Percentiles rank a stretch among this genome's conserved stretches.
These are phyloP conservation scores for Protophormia terraenovae DNA, from an alignment of 2,888 invertebrate species.

Conservation along the genomic window DNA sequence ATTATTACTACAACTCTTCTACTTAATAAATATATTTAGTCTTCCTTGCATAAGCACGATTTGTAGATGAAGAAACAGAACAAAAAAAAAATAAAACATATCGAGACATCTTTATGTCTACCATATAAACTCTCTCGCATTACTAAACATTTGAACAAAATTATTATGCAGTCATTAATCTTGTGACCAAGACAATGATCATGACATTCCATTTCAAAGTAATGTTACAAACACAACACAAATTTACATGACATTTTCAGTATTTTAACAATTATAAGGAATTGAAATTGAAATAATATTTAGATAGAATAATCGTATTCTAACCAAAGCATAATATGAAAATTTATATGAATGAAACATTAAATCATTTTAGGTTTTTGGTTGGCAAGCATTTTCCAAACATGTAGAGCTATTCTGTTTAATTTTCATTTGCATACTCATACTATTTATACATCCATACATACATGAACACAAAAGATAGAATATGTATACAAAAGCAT, in stretches of 20 bases:
- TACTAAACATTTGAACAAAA: background rate
- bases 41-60: background rate
- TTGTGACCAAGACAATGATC: background rate
- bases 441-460: background rate
- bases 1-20: background rate
- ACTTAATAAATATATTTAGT: background rate
- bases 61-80: background rate
- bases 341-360: background rate
- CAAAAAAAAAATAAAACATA: background rate
- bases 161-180: slow-evolving; percentile 10
- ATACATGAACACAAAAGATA: too few species aligned
- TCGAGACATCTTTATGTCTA: background rate
- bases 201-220: slow-evolving; percentile 10
- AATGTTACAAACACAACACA: slow-evolving; percentile 18
- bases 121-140: background rate
- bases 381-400: background rate
- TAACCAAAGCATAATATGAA: background rate
- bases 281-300: background rate
- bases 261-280: background rate
- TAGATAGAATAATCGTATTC: background rate
- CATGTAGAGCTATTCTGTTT: background rate
- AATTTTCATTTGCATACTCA: background rate
- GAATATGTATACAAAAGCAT: background rate
- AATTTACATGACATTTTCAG: slow-evolving; percentile 8
- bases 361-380: background rate